Evolutionary conservation across 2,113 vertebrate species (phyloP).

Genomic region (Baryphthengus martii): DNA sequence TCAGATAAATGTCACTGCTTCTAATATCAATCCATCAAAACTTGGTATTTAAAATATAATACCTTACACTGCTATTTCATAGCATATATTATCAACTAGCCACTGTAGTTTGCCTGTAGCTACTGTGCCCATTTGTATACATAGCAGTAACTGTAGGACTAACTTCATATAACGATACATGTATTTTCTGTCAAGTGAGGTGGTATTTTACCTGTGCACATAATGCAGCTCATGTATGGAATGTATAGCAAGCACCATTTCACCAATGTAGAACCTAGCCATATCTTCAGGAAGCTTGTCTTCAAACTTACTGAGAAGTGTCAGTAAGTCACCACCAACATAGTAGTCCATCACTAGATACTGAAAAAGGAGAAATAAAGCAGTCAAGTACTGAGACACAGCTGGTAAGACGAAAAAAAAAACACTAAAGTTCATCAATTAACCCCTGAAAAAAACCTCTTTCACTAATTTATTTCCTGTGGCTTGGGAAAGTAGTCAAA

Average conservation of each 20-base stretch:
- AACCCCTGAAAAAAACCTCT: neutral
- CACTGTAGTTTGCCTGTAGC: neutral
- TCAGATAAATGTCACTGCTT: neutral
- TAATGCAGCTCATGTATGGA: conserved; percentile 96
- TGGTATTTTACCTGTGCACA: conserved; percentile 83
- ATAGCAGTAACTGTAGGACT: neutral
- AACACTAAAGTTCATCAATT: neutral
- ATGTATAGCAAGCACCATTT: conserved; percentile 96
- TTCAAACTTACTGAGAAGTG: conserved; percentile 97
- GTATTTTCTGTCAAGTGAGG: neutral
- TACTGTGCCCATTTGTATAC: neutral
- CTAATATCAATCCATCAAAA: neutral
- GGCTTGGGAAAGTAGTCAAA: neutral
- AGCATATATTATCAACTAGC: neutral
- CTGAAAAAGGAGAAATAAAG: conserved; percentile 62
- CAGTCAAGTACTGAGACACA: neutral
- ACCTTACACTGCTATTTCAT: neutral
- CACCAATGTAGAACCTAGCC: conserved; percentile 94
- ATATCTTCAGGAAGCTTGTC: conserved; percentile 96
- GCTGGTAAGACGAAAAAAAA: neutral
- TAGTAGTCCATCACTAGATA: conserved; percentile 99
- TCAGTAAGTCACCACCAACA: conserved; percentile 94
- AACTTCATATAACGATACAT: neutral
- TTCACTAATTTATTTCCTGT: neutral
- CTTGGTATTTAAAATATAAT: neutral